Evolutionary conservation across 1,140 invertebrate genomes (phyloP), one percentile per base, ranked within the genome.

Genomic region (Protaetia brevitarsis): DNA sequence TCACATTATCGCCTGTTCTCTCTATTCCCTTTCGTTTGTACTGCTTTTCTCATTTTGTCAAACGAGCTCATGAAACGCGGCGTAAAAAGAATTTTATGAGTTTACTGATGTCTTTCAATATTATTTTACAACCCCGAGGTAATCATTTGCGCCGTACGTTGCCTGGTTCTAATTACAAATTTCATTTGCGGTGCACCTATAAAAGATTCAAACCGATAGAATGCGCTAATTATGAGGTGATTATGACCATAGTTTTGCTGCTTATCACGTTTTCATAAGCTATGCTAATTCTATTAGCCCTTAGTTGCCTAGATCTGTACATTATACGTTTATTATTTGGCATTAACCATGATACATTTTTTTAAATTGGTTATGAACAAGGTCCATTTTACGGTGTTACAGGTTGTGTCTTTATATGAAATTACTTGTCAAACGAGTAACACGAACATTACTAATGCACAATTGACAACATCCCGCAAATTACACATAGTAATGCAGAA

Each of bases 61-160:
- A 34, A 59, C 57, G 2, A 11, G 23, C 57, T 59, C 27, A 59
- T 59, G 57, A 59, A 59, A 59, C 57, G 30, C 29, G 27, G n/a
- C 23, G 57, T 59, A 59, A 59, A 51, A 51, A 51, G 41, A 19
- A 29, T 59, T 27, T 59, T 59, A 59, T n/a, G 29, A 59, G 57
- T 59, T 59, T 31, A 27, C 29, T 19, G 13, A 59, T 59, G 11
- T 59, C 4, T 31, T 57, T 59, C 13, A 29, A 28, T 59, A 59
- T 16, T 27, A 11, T 26, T 59, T 59, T 59, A 59, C 27, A 28
- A 27, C 57, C 11, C 57, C 16, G 23, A 13, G 21, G 30, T n/a
- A 31, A 59, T 59, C 30, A 51, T 10, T 23, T n/a, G n/a, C n/a
- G 41, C 10, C 3, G 41, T 51, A 51, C 41, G 41, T 10, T 51